phyloP scores from a whole-genome alignment of 1,140 invertebrate species.

The Lanistes nyassanus region DNA sequence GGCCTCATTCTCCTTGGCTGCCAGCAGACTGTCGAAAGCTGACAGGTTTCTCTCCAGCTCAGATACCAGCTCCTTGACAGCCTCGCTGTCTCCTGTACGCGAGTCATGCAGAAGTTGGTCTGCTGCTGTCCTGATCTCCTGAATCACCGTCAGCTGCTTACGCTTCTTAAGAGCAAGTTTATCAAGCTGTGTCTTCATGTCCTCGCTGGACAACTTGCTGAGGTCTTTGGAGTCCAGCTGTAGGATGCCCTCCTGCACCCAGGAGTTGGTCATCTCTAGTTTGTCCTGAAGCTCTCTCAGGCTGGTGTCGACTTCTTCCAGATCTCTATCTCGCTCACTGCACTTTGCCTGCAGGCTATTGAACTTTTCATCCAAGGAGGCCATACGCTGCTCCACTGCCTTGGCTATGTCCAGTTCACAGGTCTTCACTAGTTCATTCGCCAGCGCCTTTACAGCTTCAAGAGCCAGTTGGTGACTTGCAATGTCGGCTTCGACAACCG shows the following conservation, averaged over 20 bases:
- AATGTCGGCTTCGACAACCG: constrained; percentile 82
- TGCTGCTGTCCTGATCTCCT: constrained; percentile 82
- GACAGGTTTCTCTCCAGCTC: constrained; percentile 88
- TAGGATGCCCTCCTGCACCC: constrained; percentile 75
- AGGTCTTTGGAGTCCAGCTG: constrained; percentile 80
- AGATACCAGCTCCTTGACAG: constrained; percentile 79
- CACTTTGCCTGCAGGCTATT: constrained; percentile 86
- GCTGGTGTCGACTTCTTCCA: constrained; percentile 82
- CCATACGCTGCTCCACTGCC: constrained; percentile 87
- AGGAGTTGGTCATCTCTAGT: constrained; percentile 67
- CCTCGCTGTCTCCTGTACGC: constrained; percentile 73
- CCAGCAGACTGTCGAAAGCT: constrained; percentile 75
- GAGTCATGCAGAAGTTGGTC: constrained; percentile 83
- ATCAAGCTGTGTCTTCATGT: constrained; percentile 76
- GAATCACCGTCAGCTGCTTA: constrained; percentile 74
- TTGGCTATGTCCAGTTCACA: constrained; percentile 88
- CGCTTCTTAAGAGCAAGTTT: constrained; percentile 69
- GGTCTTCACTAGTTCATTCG: constrained; percentile 82
- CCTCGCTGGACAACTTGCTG: constrained; percentile 75
- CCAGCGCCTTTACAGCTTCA: constrained; percentile 81
- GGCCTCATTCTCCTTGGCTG: constrained; percentile 85
- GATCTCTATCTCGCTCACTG: constrained; percentile 79
- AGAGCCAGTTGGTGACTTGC: constrained; percentile 79
- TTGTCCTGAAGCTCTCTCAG: constrained; percentile 80
- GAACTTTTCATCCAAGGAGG: constrained; percentile 84